These are phyloP conservation scores for Acrossocheilus wenchowensis DNA, from an alignment of 2,797 vertebrate genomes.

Conservation along the genomic window DNA sequence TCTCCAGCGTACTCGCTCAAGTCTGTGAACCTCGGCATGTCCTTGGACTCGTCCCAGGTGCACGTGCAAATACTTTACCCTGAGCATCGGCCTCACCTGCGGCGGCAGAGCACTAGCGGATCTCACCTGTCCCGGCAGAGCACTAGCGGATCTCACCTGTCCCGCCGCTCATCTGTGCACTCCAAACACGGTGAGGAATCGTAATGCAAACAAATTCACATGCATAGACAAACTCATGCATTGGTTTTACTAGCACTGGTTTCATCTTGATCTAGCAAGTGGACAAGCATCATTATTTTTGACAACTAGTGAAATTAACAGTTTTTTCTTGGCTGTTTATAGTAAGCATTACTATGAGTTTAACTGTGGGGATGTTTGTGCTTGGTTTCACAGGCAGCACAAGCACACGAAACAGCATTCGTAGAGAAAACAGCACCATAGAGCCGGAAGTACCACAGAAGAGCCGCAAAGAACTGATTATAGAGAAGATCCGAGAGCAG, in stretches of 20 bases:
- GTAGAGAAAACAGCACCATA: conserved; percentile 81
- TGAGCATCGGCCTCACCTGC: conserved; percentile 83
- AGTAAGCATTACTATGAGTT: not conserved
- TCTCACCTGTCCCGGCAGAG: conserved; percentile 84
- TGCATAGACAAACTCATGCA: not conserved
- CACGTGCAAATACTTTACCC: conserved; percentile 86
- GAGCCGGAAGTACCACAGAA: conserved; percentile 86
- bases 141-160: conserved; percentile 86
- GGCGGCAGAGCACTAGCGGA: conserved; percentile 87
- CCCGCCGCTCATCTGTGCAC: conserved; percentile 85
- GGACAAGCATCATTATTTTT: too few species aligned
- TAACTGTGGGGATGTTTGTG: not conserved
- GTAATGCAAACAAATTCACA: not conserved
- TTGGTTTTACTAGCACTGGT: not conserved
- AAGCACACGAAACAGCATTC: conserved; percentile 89
- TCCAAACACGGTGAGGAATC: conserved; percentile 88
- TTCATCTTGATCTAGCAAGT: not conserved
- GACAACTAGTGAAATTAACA: too few species aligned
- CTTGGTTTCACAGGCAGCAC: conserved; percentile 85
- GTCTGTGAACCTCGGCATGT: conserved; percentile 86
- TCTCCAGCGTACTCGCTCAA: conserved; percentile 79
- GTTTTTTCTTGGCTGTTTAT: not conserved
- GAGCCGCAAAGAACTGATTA: conserved; percentile 88
- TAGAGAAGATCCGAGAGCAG: conserved; percentile 92
- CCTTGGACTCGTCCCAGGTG: conserved; percentile 85